Base-by-base conservation (phyloP, 2,888 invertebrate species). In the Panzeria rudis region DNA sequence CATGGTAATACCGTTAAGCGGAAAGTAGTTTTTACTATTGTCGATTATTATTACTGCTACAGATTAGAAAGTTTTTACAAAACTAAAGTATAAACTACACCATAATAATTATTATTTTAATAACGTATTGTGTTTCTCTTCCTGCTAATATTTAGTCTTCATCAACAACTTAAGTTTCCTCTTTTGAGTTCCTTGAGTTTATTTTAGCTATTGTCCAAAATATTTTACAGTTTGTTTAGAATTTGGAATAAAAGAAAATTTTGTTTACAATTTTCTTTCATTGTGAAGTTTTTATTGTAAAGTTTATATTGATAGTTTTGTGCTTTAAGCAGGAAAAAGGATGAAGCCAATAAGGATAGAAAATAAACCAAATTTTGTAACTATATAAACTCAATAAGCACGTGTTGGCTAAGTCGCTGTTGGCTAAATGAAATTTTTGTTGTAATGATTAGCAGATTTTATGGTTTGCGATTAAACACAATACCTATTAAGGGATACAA, bases 181-280 rank as follows among this genome's bases (percentile, higher is more conserved):
- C 29, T 29, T 29, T 29, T 29, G 29, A 3, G 20, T 8, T 29
- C 5, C 29, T 5, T 29, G 3, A 23, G 23, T 20, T 56, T 32
- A 0, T 15, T 56, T 29, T 29, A 8, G 29, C 29, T 56, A n/a
- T 56, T 29, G 2, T 56, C 3, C 0, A 56, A 29, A 29, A 8
- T n/a, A n/a, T 8, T 56, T 29, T 29, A 2, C 29, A 56, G 56
- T 29, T 56, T 56, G n/a, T 29, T 56, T 29, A n/a, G 56, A 54
- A 15, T 25, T 52, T 47, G 3, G 9, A 17, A 7, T 15, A 17
- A 20, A 9, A 47, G 7, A 13, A 23, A 11, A 6, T 52, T 50
- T 50, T 23, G 20, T 50, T 20, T n/a, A n/a, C n/a, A 47, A 17
- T 8, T 6, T 54, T 54, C 52, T 23, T 52, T 52, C 11, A 3